phyloP scores from a whole-genome alignment of 2,888 invertebrate species.

The Venustoraphidia nigricollis region DNA sequence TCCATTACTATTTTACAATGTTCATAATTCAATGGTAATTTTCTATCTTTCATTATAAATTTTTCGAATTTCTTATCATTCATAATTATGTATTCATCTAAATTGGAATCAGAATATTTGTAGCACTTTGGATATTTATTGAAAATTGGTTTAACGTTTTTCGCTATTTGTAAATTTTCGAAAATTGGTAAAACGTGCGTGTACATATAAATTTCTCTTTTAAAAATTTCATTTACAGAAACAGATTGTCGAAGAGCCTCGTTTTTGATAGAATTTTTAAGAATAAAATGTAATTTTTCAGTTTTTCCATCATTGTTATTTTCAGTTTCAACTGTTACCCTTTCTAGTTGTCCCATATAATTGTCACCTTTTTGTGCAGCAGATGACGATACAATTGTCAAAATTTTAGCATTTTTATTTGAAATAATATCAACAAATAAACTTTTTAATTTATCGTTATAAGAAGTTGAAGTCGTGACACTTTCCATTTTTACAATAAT shows the following conservation, averaged over 20 bases:
- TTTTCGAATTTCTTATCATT: slow-evolving; percentile 2
- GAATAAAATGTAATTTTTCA: not conserved
- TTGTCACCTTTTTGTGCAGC: slow-evolving; percentile 4
- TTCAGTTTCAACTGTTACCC: not conserved
- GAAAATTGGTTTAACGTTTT: not conserved
- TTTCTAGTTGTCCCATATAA: slow-evolving; percentile 1
- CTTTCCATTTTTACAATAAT: no score
- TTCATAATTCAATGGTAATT: not conserved
- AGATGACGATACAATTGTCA: not conserved
- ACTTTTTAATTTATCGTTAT: no score
- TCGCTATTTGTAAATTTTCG: slow-evolving; percentile 1
- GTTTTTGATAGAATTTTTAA: not conserved
- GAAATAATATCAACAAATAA: no score
- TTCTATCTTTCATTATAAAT: slow-evolving; percentile 1
- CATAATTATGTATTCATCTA: slow-evolving; percentile 15
- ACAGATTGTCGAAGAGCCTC: not conserved
- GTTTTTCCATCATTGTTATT: not conserved
- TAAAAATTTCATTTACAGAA: not conserved
- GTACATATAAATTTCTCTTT: slow-evolving; percentile 4
- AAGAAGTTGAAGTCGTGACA: no score
- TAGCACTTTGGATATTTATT: not conserved
- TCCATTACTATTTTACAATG: slow-evolving; percentile 2
- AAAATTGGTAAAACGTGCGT: slow-evolving; percentile 1
- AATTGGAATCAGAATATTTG: not conserved
- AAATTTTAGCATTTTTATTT: no score